Conservation (phyloP, 2,888 invertebrate genomes). For the Orthonevra nobilis region DNA sequence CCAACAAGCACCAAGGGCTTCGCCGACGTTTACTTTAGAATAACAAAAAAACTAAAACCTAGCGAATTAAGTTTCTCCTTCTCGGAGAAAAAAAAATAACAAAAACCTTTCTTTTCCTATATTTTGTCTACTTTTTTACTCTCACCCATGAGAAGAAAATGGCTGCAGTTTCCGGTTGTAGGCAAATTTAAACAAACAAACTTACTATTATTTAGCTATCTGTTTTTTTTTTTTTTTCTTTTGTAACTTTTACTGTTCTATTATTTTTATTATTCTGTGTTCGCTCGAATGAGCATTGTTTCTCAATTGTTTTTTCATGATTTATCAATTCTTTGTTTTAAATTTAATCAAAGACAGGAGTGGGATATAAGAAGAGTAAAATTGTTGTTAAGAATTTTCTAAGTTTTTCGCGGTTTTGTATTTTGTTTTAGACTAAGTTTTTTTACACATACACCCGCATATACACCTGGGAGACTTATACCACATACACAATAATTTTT, state of each 20-base stretch:
- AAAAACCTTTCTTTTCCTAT: conserved; percentile 25
- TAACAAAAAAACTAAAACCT: conserved; percentile 36
- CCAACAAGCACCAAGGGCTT: conserved; percentile 44
- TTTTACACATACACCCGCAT: conserved; percentile 30
- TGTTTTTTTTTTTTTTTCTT: conserved; percentile 3
- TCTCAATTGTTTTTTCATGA: conserved; percentile 20
- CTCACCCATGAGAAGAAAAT: conserved; percentile 7
- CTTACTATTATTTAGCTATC: background rate
- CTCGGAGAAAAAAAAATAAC: conserved; percentile 35
- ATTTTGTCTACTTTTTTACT: conserved; percentile 22
- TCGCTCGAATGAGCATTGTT: conserved; percentile 9
- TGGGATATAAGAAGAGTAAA: conserved; percentile 4
- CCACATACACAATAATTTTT: conserved; percentile 52
- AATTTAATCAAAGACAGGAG: background rate
- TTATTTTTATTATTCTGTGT: conserved; percentile 1
- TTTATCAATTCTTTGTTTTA: conserved; percentile 3
- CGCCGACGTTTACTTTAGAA: conserved; percentile 41
- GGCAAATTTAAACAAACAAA: conserved; percentile 27
- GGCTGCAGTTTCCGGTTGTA: conserved; percentile 35
- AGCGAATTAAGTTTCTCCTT: conserved; percentile 54
- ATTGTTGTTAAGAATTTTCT: conserved; percentile 26
- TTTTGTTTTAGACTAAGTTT: conserved; percentile 24
- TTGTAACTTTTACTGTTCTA: background rate
- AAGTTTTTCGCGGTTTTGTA: conserved; percentile 29
- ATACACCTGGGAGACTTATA: too few species aligned